Base-by-base conservation (phyloP, 1,140 invertebrate species). In the Micrasema longulum region DNA sequence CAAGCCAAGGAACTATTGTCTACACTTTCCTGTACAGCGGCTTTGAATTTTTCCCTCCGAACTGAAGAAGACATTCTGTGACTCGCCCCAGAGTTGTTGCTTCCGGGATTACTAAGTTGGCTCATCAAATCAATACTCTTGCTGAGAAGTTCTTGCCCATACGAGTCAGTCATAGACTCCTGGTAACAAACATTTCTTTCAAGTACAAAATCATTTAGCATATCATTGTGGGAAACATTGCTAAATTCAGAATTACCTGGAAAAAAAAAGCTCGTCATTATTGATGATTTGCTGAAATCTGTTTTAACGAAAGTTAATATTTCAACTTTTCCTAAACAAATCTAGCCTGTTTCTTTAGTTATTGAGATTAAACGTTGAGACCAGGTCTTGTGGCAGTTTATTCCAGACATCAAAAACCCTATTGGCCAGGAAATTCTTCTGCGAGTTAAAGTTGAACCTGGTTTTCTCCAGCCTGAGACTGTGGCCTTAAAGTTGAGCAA, bases 101-200 rank as follows among this genome's bases (percentile, higher is more conserved):
- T 75, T 12, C 73, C 69, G 10, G 63, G 52, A 11, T 68, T 69
- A 38, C 75, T 76, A 18, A 72, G 52, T 76, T 74, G 75, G 57
- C 75, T 76, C 64, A 79, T 81, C 43, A 80, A 80, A 50, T 84
- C 83, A 0, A 78, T 77, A 62, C 82, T 85, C 35, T 79, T 75
- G 63, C 81, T 83, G 0, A 84, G 69, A 1, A 84, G 69, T 35
- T 84, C 83, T 71, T 85, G 83, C 16, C 81, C 82, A 0, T 82
- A 72, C 0, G 83, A 85, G 64, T 85, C 83, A 2, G 83, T 84
- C 38, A 85, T 77, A 0, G 84, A 86, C 60, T 86, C 84, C 76
- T 86, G 83, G 67, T 82, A 86, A 73, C 83, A 85, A 1, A 86
- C 80, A 67, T 86, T 86, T 12, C 84, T 69, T 77, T 85, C 84